phyloP scores from a whole-genome alignment of 2,113 vertebrate species.

The Actenoides lindsayi region DNA sequence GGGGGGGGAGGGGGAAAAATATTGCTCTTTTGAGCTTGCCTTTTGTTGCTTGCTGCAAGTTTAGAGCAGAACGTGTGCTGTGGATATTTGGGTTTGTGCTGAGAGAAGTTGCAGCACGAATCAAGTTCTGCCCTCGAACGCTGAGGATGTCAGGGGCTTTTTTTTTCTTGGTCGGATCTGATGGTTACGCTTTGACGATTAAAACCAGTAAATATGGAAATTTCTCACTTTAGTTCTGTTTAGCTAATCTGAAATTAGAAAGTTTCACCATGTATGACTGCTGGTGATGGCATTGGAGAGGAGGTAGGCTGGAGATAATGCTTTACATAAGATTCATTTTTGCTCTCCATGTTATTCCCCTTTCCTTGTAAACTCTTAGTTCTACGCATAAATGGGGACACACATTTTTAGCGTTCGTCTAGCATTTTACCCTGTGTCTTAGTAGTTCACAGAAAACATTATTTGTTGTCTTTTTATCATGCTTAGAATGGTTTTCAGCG shows the following conservation, averaged over 20 bases:
- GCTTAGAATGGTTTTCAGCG: neutral
- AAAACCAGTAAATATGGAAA: neutral
- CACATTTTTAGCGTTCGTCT: neutral
- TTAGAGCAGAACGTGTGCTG: neutral
- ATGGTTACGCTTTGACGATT: neutral
- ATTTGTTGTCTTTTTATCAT: neutral
- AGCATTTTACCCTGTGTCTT: neutral
- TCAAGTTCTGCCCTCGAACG: neutral
- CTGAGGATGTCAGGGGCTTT: neutral
- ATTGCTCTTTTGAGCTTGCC: neutral
- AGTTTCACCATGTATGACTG: neutral
- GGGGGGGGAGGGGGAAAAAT: accelerated
- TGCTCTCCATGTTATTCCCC: neutral
- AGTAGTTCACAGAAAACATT: neutral
- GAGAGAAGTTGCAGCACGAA: neutral
- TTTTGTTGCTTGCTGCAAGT: neutral
- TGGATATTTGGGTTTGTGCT: neutral
- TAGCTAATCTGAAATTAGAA: slow-evolving; percentile 40
- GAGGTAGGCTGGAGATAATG: neutral
- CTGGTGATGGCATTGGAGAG: neutral
- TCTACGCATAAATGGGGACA: slow-evolving; percentile 11
- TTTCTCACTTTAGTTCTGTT: slow-evolving; percentile 1
- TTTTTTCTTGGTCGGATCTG: neutral
- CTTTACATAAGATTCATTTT: neutral
- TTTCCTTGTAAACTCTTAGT: neutral